Base-by-base conservation (phyloP, 2,797 vertebrate species). In the Characodon lateralis region DNA sequence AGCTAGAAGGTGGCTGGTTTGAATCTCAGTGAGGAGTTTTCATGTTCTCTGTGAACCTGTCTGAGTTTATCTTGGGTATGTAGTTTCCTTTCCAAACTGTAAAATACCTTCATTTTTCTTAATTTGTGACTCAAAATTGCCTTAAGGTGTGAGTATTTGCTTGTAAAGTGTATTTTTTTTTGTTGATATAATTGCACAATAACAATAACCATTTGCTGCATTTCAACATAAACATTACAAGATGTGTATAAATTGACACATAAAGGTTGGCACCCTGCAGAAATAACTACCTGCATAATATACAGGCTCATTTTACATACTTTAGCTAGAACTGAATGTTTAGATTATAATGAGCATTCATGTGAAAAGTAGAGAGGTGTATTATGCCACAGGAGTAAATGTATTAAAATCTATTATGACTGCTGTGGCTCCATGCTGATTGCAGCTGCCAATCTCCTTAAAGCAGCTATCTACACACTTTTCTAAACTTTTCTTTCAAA, bases 401-500 rank as follows among this genome's bases (percentile, higher is more conserved):
- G 35, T 63, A 48, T 26, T 78, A 35, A n/a, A 78, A 72, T 83
- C 41, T 43, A 72, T 80, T 73, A 72, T 48, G 59, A 74, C 61
- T 41, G 71, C 77, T 79, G 55, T 74, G 84, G 74, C 79, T 73
- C 65, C 74, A 71, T 74, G 59, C 77, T 83, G 76, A 77, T 24
- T 84, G 74, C 78, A 88, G 82, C 77, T 81, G 72, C 72, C 72
- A 48, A 31, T 78, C 71, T 83, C 28, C 74, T 50, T 53, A 28
- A 63, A 22, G 43, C 18, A 78, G 46, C 39, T 22, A 71, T 58
- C 24, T 53, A 53, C 71, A 72, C 22, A 73, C 50, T 58, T 81
- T 46, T 79, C 77, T 61, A 78, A 76, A 82, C 61, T 70, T 55
- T 70, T 69, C n/a, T 72, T 79, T 88, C 46, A 82, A 72, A 78